phyloP scores from a whole-genome alignment of 2,888 invertebrate genomes.

The Drosophila aldrichi region DNA sequence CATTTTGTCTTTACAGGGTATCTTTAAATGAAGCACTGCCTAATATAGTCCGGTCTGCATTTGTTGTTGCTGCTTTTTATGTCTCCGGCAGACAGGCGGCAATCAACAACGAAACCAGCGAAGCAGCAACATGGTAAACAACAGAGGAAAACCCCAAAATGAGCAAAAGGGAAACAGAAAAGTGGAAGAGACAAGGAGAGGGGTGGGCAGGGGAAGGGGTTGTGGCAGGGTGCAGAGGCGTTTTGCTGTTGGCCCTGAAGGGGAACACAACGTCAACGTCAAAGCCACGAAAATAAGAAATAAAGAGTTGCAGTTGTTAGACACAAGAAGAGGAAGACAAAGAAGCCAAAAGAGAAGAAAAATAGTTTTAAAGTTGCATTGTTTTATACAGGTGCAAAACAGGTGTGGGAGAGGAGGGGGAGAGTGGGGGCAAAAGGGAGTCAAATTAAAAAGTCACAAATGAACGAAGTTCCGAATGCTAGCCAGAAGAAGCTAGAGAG shows the following conservation, averaged over 20 bases:
- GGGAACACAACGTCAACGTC: constrained; percentile 49
- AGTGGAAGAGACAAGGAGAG: neutral
- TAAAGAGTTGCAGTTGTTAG: constrained; percentile 33
- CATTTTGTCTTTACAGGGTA: constrained; percentile 12
- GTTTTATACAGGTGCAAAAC: constrained; percentile 49
- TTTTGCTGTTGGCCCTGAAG: constrained; percentile 47
- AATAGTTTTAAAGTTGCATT: constrained; percentile 74
- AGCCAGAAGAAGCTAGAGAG: constrained; percentile 14
- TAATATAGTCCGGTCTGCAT: too few relatives aligned
- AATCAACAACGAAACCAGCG: constrained; percentile 75
- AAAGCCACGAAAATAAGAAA: constrained; percentile 51
- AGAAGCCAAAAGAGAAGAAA: constrained; percentile 23
- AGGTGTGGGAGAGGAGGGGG: accelerated
- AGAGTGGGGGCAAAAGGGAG: neutral
- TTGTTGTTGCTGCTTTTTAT: constrained; percentile 19
- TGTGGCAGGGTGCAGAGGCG: neutral
- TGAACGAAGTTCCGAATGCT: constrained; percentile 33
- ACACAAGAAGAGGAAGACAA: constrained; percentile 24
- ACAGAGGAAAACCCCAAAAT: constrained; percentile 44
- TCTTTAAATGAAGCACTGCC: neutral
- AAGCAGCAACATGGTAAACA: constrained; percentile 73
- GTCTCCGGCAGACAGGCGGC: constrained; percentile 65
- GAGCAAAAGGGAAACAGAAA: constrained; percentile 1
- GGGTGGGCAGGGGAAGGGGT: too few relatives aligned
- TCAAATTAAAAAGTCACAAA: constrained; percentile 62